Base-by-base conservation (phyloP, 2,888 invertebrate species). In the Buathra laborator region DNA sequence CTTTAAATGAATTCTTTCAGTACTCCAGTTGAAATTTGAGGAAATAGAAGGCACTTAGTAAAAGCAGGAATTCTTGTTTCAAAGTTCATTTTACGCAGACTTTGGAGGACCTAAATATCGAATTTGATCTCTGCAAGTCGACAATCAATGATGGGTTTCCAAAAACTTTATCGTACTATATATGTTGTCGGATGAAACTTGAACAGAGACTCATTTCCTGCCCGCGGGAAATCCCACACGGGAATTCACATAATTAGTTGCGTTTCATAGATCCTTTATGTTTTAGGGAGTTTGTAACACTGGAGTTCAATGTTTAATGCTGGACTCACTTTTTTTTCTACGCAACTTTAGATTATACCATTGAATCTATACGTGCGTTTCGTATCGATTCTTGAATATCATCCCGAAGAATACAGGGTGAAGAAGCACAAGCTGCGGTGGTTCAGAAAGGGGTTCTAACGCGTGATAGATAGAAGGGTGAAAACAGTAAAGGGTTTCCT, bases 191-290 rank as follows among this genome's bases (percentile, higher is more conserved):
- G 86, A 87, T 89, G 88, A 87, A 92, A 92, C 91, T 92, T 89
- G 86, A 91, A 74, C 90, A 32, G 90, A 91, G 91, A 92, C 92
- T 92, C 93, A 93, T 93, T 93, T 93, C 93, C 92, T 93, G 93
- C 91, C 92, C 89, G 90, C 91, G 92, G 93, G 92, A 85, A 91
- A 91, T 92, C 91, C 90, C 91, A 89, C 89, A 90, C 90, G 91
- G 92, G 91, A 59, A 46, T 66, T 91, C 91, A 90, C 92, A 90
- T 92, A 93, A 93, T 93, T 93, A 93, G 92, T 91, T 88, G 92
- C 68, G 80, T 67, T 53, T 74, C 59, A 62, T 46, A 74, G 6
- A 46, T 70, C 68, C 10, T 24, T 32, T 16, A 43, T 10, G 56
- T 32, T 43, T 70, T 32, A 78, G 51, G 29, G 12, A 46, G 4